These are phyloP conservation scores for Corynorhinus townsendii DNA, from an alignment of 2,113 vertebrate genomes.

Conservation along the genomic window DNA sequence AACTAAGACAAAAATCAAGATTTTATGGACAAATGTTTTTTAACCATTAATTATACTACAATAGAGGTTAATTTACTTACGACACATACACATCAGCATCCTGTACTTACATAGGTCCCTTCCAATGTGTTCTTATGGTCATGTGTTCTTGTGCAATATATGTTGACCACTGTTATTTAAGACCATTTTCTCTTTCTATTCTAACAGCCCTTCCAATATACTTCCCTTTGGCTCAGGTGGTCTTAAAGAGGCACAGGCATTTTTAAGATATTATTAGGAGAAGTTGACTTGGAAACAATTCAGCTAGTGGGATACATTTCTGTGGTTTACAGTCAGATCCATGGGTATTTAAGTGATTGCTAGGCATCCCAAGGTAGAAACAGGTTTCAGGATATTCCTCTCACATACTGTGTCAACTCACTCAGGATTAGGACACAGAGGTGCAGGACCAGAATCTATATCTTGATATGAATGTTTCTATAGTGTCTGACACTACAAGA, in stretches of 20 bases:
- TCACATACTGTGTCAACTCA: neutral
- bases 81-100: neutral
- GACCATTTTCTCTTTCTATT: neutral
- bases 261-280: neutral
- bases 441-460: neutral
- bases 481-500: neutral
- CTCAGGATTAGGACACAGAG: neutral
- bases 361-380: neutral
- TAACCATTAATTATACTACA: neutral
- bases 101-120: neutral
- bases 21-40: neutral
- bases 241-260: neutral
- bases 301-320: neutral
- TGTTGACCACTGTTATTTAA: neutral
- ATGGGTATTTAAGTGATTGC: neutral
- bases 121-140: neutral
- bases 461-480: neutral
- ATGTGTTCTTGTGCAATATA: neutral
- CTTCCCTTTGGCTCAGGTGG: neutral
- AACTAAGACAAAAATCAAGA: neutral
- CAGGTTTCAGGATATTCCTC: neutral
- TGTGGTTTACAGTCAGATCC: neutral
- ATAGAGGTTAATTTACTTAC: neutral
- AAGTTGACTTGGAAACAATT: neutral
- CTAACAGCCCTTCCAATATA: neutral